These are phyloP conservation scores for Hippopotamyrus pictus DNA, from an alignment of 2,797 vertebrate genomes.

Conservation along the genomic window DNA sequence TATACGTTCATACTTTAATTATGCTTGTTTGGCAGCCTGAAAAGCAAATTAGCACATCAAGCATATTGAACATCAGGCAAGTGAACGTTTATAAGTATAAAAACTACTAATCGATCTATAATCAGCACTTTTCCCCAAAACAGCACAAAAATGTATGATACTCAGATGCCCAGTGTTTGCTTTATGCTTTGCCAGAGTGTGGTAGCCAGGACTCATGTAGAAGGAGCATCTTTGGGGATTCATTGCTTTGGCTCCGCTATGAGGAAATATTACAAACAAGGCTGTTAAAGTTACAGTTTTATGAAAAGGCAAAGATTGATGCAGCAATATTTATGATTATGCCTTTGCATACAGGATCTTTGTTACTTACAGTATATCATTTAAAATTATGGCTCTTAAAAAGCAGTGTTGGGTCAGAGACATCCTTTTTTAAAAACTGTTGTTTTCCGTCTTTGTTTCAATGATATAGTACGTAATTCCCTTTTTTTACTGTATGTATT, in stretches of 20 bases:
- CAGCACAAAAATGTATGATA: neutral
- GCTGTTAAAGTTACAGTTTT: neutral
- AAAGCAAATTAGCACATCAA: neutral
- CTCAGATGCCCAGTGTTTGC: neutral
- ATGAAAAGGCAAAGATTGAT: neutral
- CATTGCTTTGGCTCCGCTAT: neutral
- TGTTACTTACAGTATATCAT: neutral
- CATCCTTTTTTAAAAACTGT: neutral
- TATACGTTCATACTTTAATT: neutral
- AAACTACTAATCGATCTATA: neutral
- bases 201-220: neutral
- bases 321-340: neutral
- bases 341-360: neutral
- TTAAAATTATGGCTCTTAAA: neutral
- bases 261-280: neutral
- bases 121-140: neutral
- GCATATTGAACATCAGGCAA: neutral
- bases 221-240: neutral
- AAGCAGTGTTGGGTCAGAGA: neutral
- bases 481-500: neutral
- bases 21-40: neutral
- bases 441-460: neutral
- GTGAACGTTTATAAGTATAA: neutral
- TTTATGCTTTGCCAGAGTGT: neutral
- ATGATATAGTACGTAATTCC: neutral